A percentile compares a stretch with the other conserved stretches of the same genome.
Evolutionary conservation across 2,797 vertebrate genomes (phyloP).

Genomic region (Mormyrops boulengeri): DNA sequence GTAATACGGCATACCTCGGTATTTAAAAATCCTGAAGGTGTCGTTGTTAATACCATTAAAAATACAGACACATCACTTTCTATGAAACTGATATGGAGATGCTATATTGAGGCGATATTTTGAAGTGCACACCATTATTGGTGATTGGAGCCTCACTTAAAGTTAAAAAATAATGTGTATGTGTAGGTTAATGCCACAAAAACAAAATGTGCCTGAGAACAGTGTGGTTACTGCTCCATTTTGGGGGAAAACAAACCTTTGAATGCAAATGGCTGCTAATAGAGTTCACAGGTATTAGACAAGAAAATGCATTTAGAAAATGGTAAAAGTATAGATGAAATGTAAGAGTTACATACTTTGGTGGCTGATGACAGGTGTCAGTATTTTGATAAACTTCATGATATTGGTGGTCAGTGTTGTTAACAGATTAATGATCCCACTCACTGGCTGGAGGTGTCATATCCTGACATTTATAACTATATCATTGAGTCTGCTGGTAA

Average conservation of each 20-base stretch:
- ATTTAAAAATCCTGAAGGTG: background rate
- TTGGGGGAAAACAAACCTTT: background rate
- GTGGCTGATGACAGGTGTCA: background rate
- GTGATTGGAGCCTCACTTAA: background rate
- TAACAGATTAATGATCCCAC: background rate
- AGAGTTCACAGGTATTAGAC: background rate
- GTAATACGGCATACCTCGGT: background rate
- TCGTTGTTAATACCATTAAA: background rate
- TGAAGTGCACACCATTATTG: background rate
- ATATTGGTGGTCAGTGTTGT: background rate
- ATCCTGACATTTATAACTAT: background rate
- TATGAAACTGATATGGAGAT: no score
- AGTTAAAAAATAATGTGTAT: background rate
- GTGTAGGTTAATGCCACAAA: background rate
- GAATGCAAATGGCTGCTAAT: background rate
- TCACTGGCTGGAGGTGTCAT: background rate
- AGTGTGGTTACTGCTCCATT: background rate
- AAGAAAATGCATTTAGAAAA: no score
- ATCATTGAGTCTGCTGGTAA: background rate
- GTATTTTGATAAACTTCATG: background rate
- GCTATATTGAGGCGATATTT: background rate
- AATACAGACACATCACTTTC: no score
- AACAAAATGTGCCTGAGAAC: background rate
- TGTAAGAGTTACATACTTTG: no score
- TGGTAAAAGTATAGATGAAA: no score